Evolutionary conservation across 2,113 vertebrate species (phyloP).

Genomic region (Ariopsis seemanni): DNA sequence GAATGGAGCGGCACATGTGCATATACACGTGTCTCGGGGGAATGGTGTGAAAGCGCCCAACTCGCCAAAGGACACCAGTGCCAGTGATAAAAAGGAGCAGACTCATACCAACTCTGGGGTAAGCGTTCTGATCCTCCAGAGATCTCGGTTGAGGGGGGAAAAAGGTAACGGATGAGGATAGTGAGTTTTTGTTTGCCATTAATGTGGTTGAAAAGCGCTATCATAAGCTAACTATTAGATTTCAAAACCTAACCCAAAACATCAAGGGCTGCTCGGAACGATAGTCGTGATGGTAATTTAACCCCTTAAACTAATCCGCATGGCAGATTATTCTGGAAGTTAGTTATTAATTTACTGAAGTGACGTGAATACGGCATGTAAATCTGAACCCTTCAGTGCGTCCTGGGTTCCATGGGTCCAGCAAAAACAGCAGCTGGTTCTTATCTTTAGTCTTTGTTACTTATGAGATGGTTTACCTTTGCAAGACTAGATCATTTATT

Average conservation of each 20-base stretch:
- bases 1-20: slow-evolving; percentile 81
- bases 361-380: background rate
- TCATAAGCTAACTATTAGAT: background rate
- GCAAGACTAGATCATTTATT: background rate
- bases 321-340: background rate
- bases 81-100: slow-evolving; percentile 65
- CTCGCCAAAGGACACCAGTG: slow-evolving; percentile 67
- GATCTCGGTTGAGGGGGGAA: background rate
- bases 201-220: background rate
- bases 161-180: background rate
- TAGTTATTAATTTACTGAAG: background rate
- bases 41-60: slow-evolving; percentile 69
- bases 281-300: background rate
- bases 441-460: background rate
- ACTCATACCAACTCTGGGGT: slow-evolving; percentile 69
- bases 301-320: background rate
- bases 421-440: background rate
- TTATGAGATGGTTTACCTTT: background rate
- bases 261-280: background rate
- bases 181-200: background rate
- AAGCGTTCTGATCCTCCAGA: slow-evolving; percentile 63
- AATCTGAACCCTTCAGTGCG: background rate
- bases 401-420: background rate
- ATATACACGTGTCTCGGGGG: slow-evolving; percentile 85
- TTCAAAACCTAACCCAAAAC: background rate